A percentile compares a stretch with the other conserved stretches of the same genome.
Evolutionary conservation across 2,797 vertebrate genomes (phyloP).

Genomic region (Podarcis lilfordi): DNA sequence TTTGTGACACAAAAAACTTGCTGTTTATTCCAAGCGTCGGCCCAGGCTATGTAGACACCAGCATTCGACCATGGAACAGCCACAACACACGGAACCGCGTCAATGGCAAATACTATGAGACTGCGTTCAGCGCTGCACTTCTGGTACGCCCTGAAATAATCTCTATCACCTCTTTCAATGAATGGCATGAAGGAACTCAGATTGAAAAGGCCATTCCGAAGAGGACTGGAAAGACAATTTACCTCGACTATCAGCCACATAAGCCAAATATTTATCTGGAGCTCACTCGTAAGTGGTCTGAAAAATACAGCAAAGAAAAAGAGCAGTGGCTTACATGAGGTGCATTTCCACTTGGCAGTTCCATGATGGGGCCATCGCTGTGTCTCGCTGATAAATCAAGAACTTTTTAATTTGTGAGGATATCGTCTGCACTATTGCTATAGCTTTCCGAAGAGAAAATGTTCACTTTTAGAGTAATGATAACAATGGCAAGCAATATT

Average conservation of each 20-base stretch:
- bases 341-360: not conserved
- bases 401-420: conserved; percentile 34
- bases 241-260: conserved; percentile 93
- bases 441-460: conserved; percentile 44
- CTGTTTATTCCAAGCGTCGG: conserved; percentile 96
- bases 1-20: conserved; percentile 90
- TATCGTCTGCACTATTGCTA: conserved; percentile 56
- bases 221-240: conserved; percentile 79
- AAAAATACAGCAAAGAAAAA: conserved; percentile 86
- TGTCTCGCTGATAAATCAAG: conserved; percentile 24
- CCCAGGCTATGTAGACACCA: conserved; percentile 94
- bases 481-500: conserved; percentile 21
- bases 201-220: conserved; percentile 96
- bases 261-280: conserved; percentile 91
- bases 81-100: conserved; percentile 95
- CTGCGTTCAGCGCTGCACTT: conserved; percentile 86
- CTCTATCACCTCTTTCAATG: conserved; percentile 96
- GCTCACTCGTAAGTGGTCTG: conserved; percentile 93
- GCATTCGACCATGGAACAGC: conserved; percentile 93
- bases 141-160: conserved; percentile 86
- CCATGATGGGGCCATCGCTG: conserved; percentile 27
- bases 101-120: conserved; percentile 96
- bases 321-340: conserved; percentile 76
- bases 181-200: conserved; percentile 98
- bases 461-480: conserved; percentile 41